These are phyloP conservation scores for Nestor notabilis DNA, from an alignment of 2,113 vertebrate species.

Conservation along the genomic window DNA sequence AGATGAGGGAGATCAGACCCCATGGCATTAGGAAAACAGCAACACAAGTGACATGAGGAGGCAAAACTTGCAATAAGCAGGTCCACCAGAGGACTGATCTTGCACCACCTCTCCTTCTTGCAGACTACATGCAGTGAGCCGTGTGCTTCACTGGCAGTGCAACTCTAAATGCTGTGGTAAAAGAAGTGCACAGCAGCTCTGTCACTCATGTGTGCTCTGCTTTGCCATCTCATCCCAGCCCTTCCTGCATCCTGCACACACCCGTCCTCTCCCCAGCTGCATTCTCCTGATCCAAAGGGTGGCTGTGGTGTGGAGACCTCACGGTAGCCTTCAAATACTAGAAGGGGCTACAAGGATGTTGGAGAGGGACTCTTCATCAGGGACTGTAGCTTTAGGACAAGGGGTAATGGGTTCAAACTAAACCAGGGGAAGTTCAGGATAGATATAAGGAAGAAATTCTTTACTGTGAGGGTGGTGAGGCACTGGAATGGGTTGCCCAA, in stretches of 20 bases:
- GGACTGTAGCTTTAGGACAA: background rate
- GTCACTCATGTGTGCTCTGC: background rate
- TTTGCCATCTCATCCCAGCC: background rate
- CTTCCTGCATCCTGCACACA: background rate
- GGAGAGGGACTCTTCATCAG: background rate
- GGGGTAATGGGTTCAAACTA: background rate
- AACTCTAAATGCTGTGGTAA: background rate
- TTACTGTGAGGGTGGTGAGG: background rate
- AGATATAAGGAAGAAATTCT: background rate
- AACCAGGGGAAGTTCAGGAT: background rate
- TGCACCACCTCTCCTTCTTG: background rate
- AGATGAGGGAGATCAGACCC: background rate
- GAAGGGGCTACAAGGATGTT: background rate
- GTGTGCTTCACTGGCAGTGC: background rate
- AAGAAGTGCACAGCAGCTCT: background rate
- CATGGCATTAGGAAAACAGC: background rate
- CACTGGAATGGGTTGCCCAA: background rate
- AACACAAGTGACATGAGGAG: background rate
- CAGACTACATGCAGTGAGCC: background rate
- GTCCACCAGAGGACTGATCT: background rate
- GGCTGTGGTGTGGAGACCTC: background rate
- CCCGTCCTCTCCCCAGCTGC: fast-evolving
- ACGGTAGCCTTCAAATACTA: background rate
- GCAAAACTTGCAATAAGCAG: background rate
- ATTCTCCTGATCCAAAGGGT: background rate